Conservation (phyloP, 92 coral and sea anemone genomes). For the Pocillopora meandrina region DNA sequence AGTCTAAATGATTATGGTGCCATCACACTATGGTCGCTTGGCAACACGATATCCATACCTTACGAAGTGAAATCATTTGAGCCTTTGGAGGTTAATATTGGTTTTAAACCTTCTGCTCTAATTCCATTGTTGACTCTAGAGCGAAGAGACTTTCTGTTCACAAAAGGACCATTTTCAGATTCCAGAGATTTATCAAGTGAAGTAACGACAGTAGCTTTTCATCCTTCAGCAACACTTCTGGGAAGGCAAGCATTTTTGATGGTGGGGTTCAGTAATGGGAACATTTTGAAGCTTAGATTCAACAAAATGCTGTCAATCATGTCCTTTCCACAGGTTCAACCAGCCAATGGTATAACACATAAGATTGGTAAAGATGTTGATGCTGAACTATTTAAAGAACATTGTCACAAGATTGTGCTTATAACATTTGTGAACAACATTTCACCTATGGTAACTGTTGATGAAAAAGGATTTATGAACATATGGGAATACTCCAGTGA, state of each 20-base stretch:
- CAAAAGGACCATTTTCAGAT: constrained; percentile 63
- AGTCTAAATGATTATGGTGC: constrained; percentile 66
- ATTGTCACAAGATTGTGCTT: constrained; percentile 56
- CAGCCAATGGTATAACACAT: constrained; percentile 33
- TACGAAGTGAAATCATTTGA: constrained; percentile 78
- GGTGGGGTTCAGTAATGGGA: constrained; percentile 75
- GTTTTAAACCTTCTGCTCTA: constrained; percentile 62
- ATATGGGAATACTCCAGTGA: constrained; percentile 76
- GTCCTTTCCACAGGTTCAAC: constrained; percentile 35
- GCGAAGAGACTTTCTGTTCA: constrained; percentile 56
- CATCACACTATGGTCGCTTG: constrained; percentile 71
- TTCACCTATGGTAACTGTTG: constrained; percentile 73
- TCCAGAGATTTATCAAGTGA: constrained; percentile 40
- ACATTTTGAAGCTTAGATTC: constrained; percentile 63
- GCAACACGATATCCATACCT: constrained; percentile 51
- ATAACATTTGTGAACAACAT: constrained; percentile 64
- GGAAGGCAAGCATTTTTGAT: constrained; percentile 68
- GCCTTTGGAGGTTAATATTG: constrained; percentile 66
- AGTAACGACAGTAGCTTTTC: constrained; percentile 61
- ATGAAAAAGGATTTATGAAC: constrained; percentile 63
- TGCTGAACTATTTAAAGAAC: constrained; percentile 82
- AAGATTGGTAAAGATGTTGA: constrained; percentile 63
- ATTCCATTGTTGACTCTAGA: constrained; percentile 44
- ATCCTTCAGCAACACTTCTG: constrained; percentile 71
- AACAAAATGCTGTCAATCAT: background rate